phyloP scores from a whole-genome alignment of 2,113 vertebrate genomes.

The Gallinago undulata region DNA sequence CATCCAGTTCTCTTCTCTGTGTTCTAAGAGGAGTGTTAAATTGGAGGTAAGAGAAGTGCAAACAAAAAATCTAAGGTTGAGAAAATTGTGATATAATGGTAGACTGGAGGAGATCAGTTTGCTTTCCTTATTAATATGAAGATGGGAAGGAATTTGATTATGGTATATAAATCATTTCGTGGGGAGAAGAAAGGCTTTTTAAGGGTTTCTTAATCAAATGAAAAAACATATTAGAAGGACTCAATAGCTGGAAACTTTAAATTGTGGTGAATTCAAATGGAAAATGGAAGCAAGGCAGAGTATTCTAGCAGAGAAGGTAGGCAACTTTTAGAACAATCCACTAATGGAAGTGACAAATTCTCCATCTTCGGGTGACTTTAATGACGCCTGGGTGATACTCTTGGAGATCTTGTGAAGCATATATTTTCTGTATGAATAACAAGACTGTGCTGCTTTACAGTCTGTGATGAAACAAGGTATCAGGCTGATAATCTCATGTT shows the following conservation, averaged over 20 bases:
- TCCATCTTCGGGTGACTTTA: neutral
- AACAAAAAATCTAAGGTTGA: neutral
- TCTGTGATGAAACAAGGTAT: neutral
- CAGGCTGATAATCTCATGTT: neutral
- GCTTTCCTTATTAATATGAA: slow-evolving; percentile 33
- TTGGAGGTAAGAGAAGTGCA: neutral
- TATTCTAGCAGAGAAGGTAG: neutral
- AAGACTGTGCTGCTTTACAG: neutral
- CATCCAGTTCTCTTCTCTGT: neutral
- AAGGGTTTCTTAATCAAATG: slow-evolving; percentile 33
- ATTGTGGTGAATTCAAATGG: neutral
- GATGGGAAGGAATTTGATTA: slow-evolving; percentile 15
- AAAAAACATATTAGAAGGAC: neutral
- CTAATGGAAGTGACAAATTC: neutral
- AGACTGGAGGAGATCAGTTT: slow-evolving; percentile 3
- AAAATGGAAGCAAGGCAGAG: neutral
- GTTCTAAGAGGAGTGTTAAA: neutral
- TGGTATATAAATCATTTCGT: slow-evolving; percentile 17
- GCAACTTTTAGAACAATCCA: neutral
- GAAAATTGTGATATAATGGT: neutral
- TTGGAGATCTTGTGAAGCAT: neutral
- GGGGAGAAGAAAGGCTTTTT: slow-evolving; percentile 2
- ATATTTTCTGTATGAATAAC: neutral
- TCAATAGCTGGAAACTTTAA: slow-evolving; percentile 18
- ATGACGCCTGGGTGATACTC: neutral